Evolutionary conservation across 2,113 vertebrate species (phyloP).

Genomic region (Candoia aspera): DNA sequence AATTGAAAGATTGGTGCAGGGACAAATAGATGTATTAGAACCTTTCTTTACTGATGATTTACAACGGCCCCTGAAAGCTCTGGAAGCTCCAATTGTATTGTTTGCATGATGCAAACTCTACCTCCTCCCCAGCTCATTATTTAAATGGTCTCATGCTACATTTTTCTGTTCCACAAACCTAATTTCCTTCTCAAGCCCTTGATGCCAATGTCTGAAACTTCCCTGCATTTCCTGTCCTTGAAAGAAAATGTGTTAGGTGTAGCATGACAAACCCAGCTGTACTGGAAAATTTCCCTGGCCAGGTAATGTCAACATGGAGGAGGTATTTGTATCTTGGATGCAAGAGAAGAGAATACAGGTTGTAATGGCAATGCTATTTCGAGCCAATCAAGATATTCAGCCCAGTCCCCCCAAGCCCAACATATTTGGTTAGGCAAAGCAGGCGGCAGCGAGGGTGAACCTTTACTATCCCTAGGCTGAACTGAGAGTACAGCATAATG

Average conservation of each 20-base stretch:
- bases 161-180: not conserved
- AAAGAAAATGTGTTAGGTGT: no score
- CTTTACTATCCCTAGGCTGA: not conserved
- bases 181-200: not conserved
- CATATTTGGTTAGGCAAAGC: not conserved
- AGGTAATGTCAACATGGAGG: not conserved
- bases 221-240: not conserved
- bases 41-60: not conserved
- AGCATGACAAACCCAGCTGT: not conserved
- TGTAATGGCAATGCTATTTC: not conserved
- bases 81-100: not conserved
- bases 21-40: not conserved
- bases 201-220: not conserved
- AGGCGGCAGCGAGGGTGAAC: not conserved
- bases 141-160: not conserved
- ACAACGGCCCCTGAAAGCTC: no score
- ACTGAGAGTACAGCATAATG: not conserved
- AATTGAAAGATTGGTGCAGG: not conserved
- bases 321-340: not conserved
- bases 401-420: not conserved
- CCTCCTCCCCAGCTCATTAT: not conserved
- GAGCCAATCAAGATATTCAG: not conserved
- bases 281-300: not conserved
- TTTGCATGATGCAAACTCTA: not conserved
- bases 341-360: not conserved